Evolutionary conservation across 1,140 invertebrate genomes (phyloP), one percentile per base, ranked within the genome.

Genomic region (Probaryconus sp.): DNA sequence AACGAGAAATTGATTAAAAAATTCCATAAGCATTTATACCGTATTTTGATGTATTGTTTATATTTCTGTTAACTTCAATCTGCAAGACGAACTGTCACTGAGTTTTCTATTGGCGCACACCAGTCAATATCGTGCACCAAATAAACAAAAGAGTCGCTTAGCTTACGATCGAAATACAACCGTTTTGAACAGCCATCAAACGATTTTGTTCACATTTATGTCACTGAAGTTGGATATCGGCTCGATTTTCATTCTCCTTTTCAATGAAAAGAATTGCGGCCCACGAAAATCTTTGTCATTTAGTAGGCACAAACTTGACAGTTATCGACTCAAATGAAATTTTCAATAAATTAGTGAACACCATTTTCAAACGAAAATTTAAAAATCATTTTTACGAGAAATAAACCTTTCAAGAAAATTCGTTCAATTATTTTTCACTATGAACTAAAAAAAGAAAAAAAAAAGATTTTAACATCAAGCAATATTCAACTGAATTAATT

Each of bases 111-210:
- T 40, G 37, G n/a, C 9, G 11, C 11, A 40, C 17, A 9, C 17
- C 4, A 40, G 17, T 20, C 16, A 17, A 40, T 20, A 40, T 18
- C 37, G 37, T 40, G 6, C 33, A 35, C 10, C 33, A 11, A 18
- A 17, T 40, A 17, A 40, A 40, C 37, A 40, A 40, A 40, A 40
- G 37, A 40, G 37, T 16, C 37, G 37, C 17, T 40, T 40, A 40
- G 37, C 17, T 40, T 16, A 16, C 37, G 17, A 20, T 20, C 9
- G 37, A 18, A 40, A 40, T 18, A 40, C 17, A 40, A 40, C 17
- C 10, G 16, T 40, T 2, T 16, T 7, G 37, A 1, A 14, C 5
- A 18, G 17, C 17, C 37, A 40, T 40, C 37, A 40, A 40, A 40
- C 37, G 37, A 20, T 40, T 40, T 40, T 40, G 37, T 40, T 7